A percentile compares a stretch with the other conserved stretches of the same genome.
These are phyloP conservation scores for Trinectes maculatus DNA, from an alignment of 2,113 vertebrate genomes.

Conservation along the genomic window DNA sequence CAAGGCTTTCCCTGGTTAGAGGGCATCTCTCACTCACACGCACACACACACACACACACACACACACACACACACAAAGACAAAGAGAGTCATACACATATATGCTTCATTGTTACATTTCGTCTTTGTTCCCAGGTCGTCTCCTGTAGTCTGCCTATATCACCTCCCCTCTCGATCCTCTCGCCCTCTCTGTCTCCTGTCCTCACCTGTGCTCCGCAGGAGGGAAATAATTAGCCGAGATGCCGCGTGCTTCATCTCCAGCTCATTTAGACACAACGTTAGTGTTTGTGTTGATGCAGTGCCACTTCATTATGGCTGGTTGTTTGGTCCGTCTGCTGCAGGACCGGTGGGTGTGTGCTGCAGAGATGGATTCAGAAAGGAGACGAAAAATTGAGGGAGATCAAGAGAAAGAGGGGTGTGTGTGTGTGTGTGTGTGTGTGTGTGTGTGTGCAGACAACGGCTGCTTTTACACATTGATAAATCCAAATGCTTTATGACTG, in stretches of 20 bases:
- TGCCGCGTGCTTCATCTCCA: constrained; percentile 50
- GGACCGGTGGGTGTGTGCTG: constrained; percentile 61
- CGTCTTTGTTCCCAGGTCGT: constrained; percentile 26
- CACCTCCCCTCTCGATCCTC: background rate
- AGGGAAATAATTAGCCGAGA: constrained; percentile 69
- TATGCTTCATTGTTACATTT: constrained; percentile 34
- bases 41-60: constrained; percentile 9
- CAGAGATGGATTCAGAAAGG: constrained; percentile 61
- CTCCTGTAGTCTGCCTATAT: constrained; percentile 10
- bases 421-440: constrained; percentile 4
- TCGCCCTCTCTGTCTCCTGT: constrained; percentile 8
- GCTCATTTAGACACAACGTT: constrained; percentile 68
- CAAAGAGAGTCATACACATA: constrained; percentile 10
- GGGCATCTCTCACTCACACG: constrained; percentile 34
- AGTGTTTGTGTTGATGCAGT: constrained; percentile 70
- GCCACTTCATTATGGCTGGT: constrained; percentile 69
- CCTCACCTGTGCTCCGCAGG: constrained; percentile 44
- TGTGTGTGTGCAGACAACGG: constrained; percentile 22
- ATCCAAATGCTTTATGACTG: background rate
- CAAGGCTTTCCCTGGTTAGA: constrained; percentile 67
- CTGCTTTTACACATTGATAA: background rate
- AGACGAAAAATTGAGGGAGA: constrained; percentile 17
- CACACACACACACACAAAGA: no score
- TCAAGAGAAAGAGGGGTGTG: background rate
- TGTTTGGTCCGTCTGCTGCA: constrained; percentile 70